Evolutionary conservation across 2,113 vertebrate genomes (phyloP), one percentile per base, ranked within the genome.

Genomic region (Dolichotis patagonum): DNA sequence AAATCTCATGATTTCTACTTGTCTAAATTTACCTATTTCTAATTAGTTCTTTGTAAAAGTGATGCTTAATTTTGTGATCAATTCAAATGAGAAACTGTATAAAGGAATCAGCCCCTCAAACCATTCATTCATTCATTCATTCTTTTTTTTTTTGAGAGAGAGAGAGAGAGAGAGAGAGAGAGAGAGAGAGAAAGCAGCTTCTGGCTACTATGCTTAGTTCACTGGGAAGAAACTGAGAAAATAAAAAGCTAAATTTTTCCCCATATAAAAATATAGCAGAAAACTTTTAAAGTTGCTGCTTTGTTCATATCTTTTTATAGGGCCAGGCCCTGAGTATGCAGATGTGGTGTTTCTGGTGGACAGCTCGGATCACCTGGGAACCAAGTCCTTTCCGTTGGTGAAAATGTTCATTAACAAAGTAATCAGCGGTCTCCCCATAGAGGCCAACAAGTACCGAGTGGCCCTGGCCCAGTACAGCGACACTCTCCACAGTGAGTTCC

Each of bases 261-360:
- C 8, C 19, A 26, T 14, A 11, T 46, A 43, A 14, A 67, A 91
- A 85, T 26, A 38, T 26, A 54, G 28, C 0, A 46, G 49, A 20
- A 54, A 8, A 32, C 49, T 52, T 91, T 63, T 46, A 24, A 73
- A 63, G 6, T 77, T 60, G 62, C 89, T 38, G 28, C 35, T 85
- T 80, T 78, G 17, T 78, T 88, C 38, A 10, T 19, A 56, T 16
- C 16, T 56, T 56, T 56, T 56, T 56, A 56, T 19, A 56, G 54
- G 54, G 54, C 54, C 54, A 56, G 98, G 54, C 35, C 90, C 97
- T 2, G 80, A 97, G 80, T 98, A 98, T 38, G 97, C 88, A 38
- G 98, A 98, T 41, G 78, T 98, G 4, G 97, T 98, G 35, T 98
- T 98, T 73, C 98, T 98, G 86, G 85, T 98, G 93, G 98, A 98